phyloP scores from a whole-genome alignment of 2,113 vertebrate genomes.

The Proteles cristata region DNA sequence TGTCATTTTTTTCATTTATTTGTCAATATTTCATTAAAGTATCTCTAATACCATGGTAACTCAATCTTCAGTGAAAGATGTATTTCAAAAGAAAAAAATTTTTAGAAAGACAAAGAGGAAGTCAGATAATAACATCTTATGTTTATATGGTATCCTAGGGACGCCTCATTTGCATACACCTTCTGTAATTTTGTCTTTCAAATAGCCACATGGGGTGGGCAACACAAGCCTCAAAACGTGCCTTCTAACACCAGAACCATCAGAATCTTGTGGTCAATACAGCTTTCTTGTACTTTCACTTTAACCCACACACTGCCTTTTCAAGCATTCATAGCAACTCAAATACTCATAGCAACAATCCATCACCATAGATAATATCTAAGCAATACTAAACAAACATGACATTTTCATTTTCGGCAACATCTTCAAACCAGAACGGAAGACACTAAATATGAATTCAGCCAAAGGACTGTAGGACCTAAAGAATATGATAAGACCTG shows the following conservation, averaged over 20 bases:
- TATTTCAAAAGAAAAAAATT: background rate
- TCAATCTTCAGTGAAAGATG: background rate
- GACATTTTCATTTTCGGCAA: slow-evolving; percentile 29
- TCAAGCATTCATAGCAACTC: slow-evolving; percentile 12
- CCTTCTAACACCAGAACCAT: background rate
- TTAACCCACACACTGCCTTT: slow-evolving; percentile 25
- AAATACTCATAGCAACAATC: slow-evolving; percentile 49
- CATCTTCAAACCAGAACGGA: slow-evolving; percentile 53
- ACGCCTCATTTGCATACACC: background rate
- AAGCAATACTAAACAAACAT: slow-evolving; percentile 29
- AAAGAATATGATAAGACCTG: background rate
- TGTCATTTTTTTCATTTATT: slow-evolving; percentile 9
- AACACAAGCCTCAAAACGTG: background rate
- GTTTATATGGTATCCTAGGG: background rate
- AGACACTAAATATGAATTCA: background rate
- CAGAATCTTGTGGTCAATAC: background rate
- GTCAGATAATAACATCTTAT: slow-evolving; percentile 29
- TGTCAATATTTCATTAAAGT: background rate
- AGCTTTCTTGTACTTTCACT: slow-evolving; percentile 9
- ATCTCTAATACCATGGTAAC: slow-evolving; percentile 9
- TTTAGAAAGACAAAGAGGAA: background rate
- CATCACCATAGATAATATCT: slow-evolving; percentile 38
- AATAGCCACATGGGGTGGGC: background rate
- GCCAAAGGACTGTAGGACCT: background rate
- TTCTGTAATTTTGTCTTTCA: slow-evolving; percentile 39